Conservation (phyloP, 2,797 vertebrate species). For the Sebastes kiyomatsui region DNA sequence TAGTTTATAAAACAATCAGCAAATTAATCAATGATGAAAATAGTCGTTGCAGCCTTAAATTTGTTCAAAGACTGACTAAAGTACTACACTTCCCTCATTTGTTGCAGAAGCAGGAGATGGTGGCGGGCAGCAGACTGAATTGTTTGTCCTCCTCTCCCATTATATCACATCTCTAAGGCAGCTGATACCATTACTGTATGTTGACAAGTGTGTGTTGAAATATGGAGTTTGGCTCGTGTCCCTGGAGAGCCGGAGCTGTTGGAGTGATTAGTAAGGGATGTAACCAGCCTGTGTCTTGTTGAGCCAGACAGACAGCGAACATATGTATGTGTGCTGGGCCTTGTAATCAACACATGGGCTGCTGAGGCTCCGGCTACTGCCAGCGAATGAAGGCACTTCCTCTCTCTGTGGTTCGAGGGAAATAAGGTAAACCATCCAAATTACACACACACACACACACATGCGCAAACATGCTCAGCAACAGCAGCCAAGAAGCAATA, state of each 20-base stretch:
- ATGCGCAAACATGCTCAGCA: background rate
- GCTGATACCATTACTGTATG: constrained; percentile 35
- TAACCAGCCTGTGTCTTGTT: constrained; percentile 58
- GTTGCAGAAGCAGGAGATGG: background rate
- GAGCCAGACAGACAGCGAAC: constrained; percentile 67
- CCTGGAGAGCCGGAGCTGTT: constrained; percentile 62
- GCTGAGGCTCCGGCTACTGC: constrained; percentile 31
- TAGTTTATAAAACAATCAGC: background rate
- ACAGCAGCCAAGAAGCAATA: constrained; percentile 22
- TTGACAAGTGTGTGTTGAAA: constrained; percentile 51
- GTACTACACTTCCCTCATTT: background rate
- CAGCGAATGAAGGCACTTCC: constrained; percentile 10
- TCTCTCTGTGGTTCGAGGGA: background rate
- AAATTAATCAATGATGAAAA: background rate
- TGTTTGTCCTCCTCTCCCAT: constrained; percentile 29
- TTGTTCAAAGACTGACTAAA: too few species aligned
- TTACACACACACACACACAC: constrained; percentile 10
- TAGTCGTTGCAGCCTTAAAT: background rate
- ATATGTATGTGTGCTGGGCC: constrained; percentile 70
- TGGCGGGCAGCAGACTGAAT: constrained; percentile 1
- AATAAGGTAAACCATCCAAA: constrained; percentile 43
- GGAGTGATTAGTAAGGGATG: constrained; percentile 71
- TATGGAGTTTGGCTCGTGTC: constrained; percentile 55
- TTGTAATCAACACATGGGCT: constrained; percentile 71
- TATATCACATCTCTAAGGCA: constrained; percentile 41